These are phyloP conservation scores for Aviceda cuculoides DNA, from an alignment of 2,797 vertebrate species.

Conservation along the genomic window DNA sequence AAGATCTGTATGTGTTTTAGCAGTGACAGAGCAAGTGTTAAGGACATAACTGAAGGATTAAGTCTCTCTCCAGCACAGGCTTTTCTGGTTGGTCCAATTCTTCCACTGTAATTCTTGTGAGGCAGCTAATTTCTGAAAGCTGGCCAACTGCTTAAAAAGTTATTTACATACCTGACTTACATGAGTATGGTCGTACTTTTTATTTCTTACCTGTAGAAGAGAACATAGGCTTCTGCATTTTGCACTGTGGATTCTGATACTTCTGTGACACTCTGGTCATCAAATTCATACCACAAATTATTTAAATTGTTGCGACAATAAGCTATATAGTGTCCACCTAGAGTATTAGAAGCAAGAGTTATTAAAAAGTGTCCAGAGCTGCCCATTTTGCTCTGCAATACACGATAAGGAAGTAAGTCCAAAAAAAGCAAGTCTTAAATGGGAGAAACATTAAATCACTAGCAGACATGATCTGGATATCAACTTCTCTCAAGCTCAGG, in stretches of 20 bases:
- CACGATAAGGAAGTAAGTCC: not conserved
- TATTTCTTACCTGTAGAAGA: conserved; percentile 93
- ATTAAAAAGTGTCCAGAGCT: not conserved
- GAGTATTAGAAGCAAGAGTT: not conserved
- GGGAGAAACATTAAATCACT: not conserved
- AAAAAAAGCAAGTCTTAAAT: not conserved
- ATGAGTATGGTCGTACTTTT: fast-evolving
- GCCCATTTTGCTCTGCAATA: not conserved
- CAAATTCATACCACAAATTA: conserved; percentile 97
- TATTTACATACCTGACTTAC: not conserved
- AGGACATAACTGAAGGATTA: not conserved
- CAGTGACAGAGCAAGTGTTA: not conserved
- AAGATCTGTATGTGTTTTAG: not conserved
- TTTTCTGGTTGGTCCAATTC: not conserved
- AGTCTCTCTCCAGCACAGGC: not conserved
- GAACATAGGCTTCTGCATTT: conserved; percentile 96
- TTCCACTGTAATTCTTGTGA: not conserved
- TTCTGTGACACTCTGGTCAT: conserved; percentile 97
- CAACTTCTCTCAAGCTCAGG: not conserved
- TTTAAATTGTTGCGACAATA: conserved; percentile 96
- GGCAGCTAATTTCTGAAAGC: not conserved
- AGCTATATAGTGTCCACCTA: conserved; percentile 97
- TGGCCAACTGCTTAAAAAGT: not conserved
- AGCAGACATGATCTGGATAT: not conserved
- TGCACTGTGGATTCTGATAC: conserved; percentile 94